Evolutionary conservation across 2,113 vertebrate genomes (phyloP), one percentile per base, ranked within the genome.

Genomic region (Baryphthengus martii): DNA sequence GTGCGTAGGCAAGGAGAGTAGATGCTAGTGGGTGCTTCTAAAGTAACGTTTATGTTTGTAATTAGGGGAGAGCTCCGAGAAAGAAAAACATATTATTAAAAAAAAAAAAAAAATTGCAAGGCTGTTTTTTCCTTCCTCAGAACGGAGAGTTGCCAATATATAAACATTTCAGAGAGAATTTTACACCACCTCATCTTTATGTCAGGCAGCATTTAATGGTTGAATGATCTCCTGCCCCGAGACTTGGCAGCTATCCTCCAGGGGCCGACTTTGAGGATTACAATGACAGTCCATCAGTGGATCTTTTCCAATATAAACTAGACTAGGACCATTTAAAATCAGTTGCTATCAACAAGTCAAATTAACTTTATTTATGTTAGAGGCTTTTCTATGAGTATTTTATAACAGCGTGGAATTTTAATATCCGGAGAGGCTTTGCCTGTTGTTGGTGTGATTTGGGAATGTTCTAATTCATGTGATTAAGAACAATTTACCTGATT

Each of bases 141-240:
- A 96, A 76, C 45, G 9, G 93, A 96, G 95, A 92, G 62, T 87
- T 95, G 95, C 72, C 89, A 97, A 96, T 96, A 75, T 85, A 94
- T 97, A 97, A 98, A 97, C 92, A 97, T 97, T 97, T 96, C 93
- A 95, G 89, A 73, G 96, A 93, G 95, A 95, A 96, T 97, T 97
- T 97, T 97, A 97, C 73, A 95, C 94, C 88, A 90, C 90, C 85
- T 95, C 95, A 95, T 98, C 97, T 97, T 95, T 93, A 89, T 97
- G 97, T 97, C 97, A 97, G 68, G 88, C 93, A 95, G 78, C 90
- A 96, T 97, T 97, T 98, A 96, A 96, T 95, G 95, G 80, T 93
- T 97, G 95, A 96, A 83, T 80, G 72, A 84, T 95, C 72, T 89
- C 76, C 86, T 97, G 89, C 89, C 87, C 90, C 7, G 0, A 91